Conservation (phyloP, 1,140 invertebrate species). For the Nasonia giraulti region DNA sequence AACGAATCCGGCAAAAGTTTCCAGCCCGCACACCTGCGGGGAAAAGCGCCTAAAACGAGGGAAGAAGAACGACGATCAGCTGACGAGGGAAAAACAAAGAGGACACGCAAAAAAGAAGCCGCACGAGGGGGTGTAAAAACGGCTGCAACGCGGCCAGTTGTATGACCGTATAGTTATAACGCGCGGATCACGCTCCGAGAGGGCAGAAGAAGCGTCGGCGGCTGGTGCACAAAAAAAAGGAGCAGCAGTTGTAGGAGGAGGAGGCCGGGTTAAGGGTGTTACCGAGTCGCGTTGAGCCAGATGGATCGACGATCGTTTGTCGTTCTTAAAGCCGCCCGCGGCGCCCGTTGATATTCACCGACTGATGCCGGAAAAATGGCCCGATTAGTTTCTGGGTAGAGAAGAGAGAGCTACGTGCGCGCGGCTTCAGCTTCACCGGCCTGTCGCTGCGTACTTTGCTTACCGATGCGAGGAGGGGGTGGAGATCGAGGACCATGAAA, state of each 20-base stretch:
- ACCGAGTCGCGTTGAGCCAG: constrained; percentile 69
- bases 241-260: neutral
- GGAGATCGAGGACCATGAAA: too few relatives aligned
- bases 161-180: neutral
- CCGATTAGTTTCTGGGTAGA: constrained; percentile 63
- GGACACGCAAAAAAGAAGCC: neutral
- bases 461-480: too few relatives aligned
- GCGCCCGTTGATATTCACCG: constrained; percentile 72
- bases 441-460: too few relatives aligned
- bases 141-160: neutral
- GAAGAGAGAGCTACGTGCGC: neutral
- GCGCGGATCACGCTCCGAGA: neutral
- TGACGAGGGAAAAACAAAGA: neutral
- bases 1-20: neutral
- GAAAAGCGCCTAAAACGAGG: neutral
- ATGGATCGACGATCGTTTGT: constrained; percentile 74
- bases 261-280: constrained; percentile 53
- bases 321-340: constrained; percentile 70
- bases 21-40: neutral
- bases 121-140: neutral
- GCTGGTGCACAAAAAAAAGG: constrained; percentile 2
- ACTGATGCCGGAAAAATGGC: constrained; percentile 73
- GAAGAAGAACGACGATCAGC: neutral
- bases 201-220: neutral
- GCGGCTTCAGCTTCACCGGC: too few relatives aligned